These are phyloP conservation scores for Paramormyrops hopkinsi DNA, from an alignment of 2,797 vertebrate genomes.

Conservation along the genomic window DNA sequence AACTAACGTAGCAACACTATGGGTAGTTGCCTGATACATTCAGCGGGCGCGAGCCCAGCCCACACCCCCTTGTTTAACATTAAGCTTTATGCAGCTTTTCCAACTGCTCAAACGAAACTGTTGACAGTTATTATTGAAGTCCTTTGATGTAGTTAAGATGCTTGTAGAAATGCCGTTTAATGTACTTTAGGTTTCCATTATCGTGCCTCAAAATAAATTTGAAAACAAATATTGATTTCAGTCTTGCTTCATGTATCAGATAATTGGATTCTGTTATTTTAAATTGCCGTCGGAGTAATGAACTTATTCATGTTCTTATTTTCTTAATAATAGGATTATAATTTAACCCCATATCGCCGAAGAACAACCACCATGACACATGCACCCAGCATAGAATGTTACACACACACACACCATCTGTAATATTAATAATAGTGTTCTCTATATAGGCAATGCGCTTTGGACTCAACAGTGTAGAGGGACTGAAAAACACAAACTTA, in stretches of 20 bases:
- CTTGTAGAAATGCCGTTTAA: not conserved
- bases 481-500: constrained; percentile 42
- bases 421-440: not conserved
- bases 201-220: not conserved
- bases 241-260: not conserved
- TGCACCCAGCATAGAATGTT: not conserved
- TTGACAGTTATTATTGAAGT: not conserved
- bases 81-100: not conserved
- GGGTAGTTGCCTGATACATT: not conserved
- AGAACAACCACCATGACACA: not conserved
- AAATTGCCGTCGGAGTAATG: not conserved
- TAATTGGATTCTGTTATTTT: not conserved
- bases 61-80: not conserved
- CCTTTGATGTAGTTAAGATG: not conserved
- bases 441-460: constrained; percentile 47
- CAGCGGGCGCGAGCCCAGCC: not conserved
- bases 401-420: not conserved
- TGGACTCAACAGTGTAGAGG: constrained; percentile 41
- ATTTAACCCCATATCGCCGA: not conserved
- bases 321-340: not conserved
- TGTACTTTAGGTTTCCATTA: constrained; percentile 6
- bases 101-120: not conserved
- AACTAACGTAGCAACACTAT: not conserved
- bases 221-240: not conserved
- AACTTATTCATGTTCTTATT: not conserved